phyloP scores from a whole-genome alignment of 1,140 invertebrate species.

The Eueides isabella region DNA sequence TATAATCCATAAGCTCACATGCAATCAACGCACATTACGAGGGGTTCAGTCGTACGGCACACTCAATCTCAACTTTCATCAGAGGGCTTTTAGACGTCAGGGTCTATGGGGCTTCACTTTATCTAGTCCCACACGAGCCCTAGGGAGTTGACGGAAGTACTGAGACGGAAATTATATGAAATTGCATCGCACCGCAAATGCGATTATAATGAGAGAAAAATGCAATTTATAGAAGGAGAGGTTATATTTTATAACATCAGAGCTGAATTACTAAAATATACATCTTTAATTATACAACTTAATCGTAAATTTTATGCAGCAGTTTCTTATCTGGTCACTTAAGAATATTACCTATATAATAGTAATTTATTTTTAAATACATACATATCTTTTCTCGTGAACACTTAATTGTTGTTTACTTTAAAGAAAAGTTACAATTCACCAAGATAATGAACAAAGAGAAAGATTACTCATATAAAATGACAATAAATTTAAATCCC shows the following conservation, averaged over 20 bases:
- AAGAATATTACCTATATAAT: no score
- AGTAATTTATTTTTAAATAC: neutral
- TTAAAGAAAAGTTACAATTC: neutral
- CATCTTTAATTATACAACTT: neutral
- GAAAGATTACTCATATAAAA: conserved; percentile 4
- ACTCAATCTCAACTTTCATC: conserved; percentile 27
- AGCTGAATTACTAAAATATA: neutral
- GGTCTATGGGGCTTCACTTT: conserved; percentile 35
- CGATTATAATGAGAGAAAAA: conserved; percentile 12
- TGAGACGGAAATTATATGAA: conserved; percentile 44
- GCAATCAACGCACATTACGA: neutral
- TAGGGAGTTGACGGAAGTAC: conserved; percentile 42
- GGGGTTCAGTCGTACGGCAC: neutral
- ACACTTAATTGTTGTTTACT: neutral
- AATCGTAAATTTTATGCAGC: no score
- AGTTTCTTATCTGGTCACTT: no score
- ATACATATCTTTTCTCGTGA: neutral
- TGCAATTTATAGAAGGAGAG: neutral
- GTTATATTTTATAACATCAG: neutral
- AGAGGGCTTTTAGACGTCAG: conserved; percentile 48
- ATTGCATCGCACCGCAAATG: conserved; percentile 22
- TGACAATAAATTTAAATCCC: conserved; percentile 7
- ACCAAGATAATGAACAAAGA: conserved; percentile 4
- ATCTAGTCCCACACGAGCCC: conserved; percentile 36
- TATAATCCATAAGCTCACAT: neutral